A percentile compares a stretch with the other conserved stretches of the same genome.
phyloP scores from a whole-genome alignment of 2,113 vertebrate genomes.

The Gracilinanus agilis region DNA sequence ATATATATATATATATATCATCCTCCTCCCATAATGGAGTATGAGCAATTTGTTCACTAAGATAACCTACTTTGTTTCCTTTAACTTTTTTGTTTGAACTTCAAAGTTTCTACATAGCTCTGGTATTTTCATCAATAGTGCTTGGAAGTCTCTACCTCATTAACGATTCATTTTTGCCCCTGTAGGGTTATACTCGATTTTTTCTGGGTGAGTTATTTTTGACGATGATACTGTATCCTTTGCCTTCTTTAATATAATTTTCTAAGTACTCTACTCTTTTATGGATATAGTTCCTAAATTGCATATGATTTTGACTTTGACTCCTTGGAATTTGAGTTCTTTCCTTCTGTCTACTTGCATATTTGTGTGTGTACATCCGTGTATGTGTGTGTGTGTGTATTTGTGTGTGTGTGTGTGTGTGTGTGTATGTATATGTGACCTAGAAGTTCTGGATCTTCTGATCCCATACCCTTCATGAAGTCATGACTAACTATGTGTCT shows the following conservation, averaged over 20 bases:
- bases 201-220: neutral
- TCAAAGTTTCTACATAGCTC: neutral
- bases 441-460: neutral
- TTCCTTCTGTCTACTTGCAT: neutral
- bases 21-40: no score
- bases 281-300: neutral
- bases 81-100: neutral
- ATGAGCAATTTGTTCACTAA: neutral
- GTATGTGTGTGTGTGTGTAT: no score
- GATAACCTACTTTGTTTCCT: no score
- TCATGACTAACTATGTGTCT: neutral
- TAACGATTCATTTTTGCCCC: neutral
- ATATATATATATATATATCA: no score
- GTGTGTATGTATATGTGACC: no score
- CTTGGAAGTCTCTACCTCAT: neutral
- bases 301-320: neutral
- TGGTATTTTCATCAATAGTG: neutral
- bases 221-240: neutral
- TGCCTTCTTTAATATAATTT: neutral
- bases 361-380: no score
- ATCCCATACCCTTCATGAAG: neutral
- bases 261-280: neutral
- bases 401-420: no score
- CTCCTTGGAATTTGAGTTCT: neutral
- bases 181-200: neutral